phyloP scores from a whole-genome alignment of 2,888 invertebrate genomes.

The Zaprionus bogoriensis region DNA sequence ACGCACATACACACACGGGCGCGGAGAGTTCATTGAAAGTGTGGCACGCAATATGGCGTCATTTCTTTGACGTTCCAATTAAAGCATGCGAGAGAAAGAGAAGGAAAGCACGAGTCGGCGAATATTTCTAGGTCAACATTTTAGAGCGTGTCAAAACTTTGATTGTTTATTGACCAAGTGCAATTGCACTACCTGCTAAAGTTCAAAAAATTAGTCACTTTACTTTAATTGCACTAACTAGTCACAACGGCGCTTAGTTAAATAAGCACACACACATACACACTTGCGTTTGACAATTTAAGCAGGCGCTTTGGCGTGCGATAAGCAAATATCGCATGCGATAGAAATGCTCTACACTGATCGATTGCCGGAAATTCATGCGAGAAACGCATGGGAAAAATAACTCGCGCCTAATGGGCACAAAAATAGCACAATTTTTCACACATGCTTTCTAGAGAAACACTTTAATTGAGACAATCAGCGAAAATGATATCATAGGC shows the following conservation, averaged over 20 bases:
- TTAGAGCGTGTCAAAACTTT: conserved; percentile 44
- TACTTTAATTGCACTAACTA: not conserved
- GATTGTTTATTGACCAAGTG: not conserved
- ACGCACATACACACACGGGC: conserved; percentile 1
- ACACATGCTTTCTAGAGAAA: conserved; percentile 49
- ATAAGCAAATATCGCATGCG: conserved; percentile 49
- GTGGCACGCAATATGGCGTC: conserved; percentile 69
- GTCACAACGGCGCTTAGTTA: not conserved
- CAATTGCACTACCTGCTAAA: not conserved
- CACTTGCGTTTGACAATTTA: conserved; percentile 46
- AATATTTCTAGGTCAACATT: conserved; percentile 58
- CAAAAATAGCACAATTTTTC: conserved; percentile 57
- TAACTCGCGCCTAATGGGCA: conserved; percentile 22
- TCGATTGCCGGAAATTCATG: conserved; percentile 53
- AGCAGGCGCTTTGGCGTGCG: conserved; percentile 27
- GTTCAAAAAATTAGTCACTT: not conserved
- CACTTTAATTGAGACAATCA: conserved; percentile 52
- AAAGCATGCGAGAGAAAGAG: conserved; percentile 29
- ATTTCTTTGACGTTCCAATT: conserved; percentile 67
- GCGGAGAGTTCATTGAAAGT: conserved; percentile 22
- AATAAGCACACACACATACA: conserved; percentile 3
- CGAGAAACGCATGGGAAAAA: conserved; percentile 38
- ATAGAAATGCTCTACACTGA: conserved; percentile 47
- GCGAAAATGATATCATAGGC: conserved; percentile 51
- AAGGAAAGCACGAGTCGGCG: not conserved